A percentile compares a stretch with the other conserved stretches of the same genome.
Conservation (phyloP, 2,888 invertebrate species). For the Julus scanicus region DNA sequence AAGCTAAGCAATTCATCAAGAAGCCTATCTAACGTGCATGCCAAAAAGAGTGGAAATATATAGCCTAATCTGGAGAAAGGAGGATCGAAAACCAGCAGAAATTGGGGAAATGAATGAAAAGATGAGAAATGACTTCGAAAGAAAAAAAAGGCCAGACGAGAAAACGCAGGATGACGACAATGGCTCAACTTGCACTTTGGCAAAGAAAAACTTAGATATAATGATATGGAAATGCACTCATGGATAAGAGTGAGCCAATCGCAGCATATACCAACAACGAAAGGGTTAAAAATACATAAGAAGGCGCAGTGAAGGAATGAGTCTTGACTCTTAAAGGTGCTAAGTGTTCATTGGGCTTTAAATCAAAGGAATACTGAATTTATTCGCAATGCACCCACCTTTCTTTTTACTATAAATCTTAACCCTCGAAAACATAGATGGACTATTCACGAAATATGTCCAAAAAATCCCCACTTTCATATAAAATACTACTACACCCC, state of each 20-base stretch:
- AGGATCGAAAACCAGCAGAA: slow-evolving; percentile 39
- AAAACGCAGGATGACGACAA: slow-evolving; percentile 31
- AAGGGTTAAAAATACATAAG: not conserved
- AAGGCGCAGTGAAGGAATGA: not conserved
- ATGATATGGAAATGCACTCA: slow-evolving; percentile 40
- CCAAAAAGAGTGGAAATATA: slow-evolving; percentile 47
- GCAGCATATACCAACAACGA: not conserved
- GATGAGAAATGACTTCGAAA: slow-evolving; percentile 40
- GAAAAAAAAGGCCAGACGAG: not conserved
- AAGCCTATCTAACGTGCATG: slow-evolving; percentile 47
- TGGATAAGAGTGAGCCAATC: slow-evolving; percentile 29
- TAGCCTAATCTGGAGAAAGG: slow-evolving; percentile 47
- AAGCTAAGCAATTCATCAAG: slow-evolving; percentile 47
- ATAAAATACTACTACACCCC: no score
- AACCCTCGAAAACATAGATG: no score
- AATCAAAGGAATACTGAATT: not conserved
- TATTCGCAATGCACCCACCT: no score
- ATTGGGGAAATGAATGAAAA: slow-evolving; percentile 47
- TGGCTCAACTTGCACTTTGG: slow-evolving; percentile 38
- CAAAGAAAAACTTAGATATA: slow-evolving; percentile 21
- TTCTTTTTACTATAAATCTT: no score
- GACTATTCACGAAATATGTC: no score
- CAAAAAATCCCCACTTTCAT: no score
- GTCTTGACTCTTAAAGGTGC: not conserved
- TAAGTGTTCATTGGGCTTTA: not conserved